Evolutionary conservation across 2,888 invertebrate genomes (phyloP).

Genomic region (Trachelus stipa): DNA sequence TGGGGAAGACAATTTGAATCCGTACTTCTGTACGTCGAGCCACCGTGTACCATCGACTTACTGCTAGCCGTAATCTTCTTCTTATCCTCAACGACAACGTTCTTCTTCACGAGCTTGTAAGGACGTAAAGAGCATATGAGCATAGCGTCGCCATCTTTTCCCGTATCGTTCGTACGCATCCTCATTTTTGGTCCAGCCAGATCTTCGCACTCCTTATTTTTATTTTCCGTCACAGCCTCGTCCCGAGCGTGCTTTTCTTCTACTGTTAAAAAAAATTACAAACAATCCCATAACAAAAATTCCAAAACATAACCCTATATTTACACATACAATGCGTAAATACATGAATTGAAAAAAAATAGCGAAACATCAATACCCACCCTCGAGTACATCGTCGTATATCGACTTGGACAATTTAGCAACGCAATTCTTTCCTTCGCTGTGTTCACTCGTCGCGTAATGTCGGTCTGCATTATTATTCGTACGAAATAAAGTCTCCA

Average conservation of each 20-base stretch:
- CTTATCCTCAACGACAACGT: slow-evolving; percentile 31
- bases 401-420: slow-evolving; percentile 46
- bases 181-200: slow-evolving; percentile 20
- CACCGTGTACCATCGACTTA: slow-evolving; percentile 6
- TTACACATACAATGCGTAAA: background rate
- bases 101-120: slow-evolving; percentile 47
- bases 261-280: slow-evolving; percentile 48
- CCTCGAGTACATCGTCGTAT: slow-evolving; percentile 52
- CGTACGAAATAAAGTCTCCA: slow-evolving; percentile 53
- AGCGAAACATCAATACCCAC: slow-evolving; percentile 35
- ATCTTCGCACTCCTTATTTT: slow-evolving; percentile 40
- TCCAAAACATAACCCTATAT: background rate
- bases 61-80: slow-evolving; percentile 14
- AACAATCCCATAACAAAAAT: background rate
- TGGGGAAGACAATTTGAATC: slow-evolving; percentile 55
- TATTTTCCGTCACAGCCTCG: slow-evolving; percentile 59
- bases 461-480: slow-evolving; percentile 53
- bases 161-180: slow-evolving; percentile 30
- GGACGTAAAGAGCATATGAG: slow-evolving; percentile 52
- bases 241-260: slow-evolving; percentile 63
- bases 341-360: background rate
- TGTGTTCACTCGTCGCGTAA: slow-evolving; percentile 30
- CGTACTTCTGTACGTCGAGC: slow-evolving; percentile 37
- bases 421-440: slow-evolving; percentile 39
- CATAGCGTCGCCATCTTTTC: slow-evolving; percentile 45